phyloP scores from a whole-genome alignment of 2,888 invertebrate species.

The Ecliptopera silaceata region DNA sequence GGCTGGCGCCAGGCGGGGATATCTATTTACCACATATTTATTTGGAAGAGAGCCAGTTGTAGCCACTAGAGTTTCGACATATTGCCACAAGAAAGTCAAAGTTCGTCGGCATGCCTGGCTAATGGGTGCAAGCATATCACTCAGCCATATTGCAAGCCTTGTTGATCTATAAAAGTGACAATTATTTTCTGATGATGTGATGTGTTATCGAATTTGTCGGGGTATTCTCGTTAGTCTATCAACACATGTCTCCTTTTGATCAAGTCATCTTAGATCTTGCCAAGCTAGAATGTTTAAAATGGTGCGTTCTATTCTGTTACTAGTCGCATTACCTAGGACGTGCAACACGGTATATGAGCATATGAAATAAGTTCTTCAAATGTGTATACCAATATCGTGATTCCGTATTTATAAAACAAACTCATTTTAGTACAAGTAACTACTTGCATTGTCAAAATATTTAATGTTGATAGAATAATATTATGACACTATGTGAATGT shows the following conservation, averaged over 20 bases:
- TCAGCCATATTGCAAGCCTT: constrained; percentile 21
- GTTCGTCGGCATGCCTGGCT: constrained; percentile 65
- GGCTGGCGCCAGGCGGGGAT: constrained; percentile 69
- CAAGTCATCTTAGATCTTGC: too few relatives aligned
- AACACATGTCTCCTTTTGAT: neutral
- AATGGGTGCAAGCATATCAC: constrained; percentile 13
- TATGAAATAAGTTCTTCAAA: too few relatives aligned
- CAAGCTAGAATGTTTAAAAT: too few relatives aligned
- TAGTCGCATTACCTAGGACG: too few relatives aligned
- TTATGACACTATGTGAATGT: constrained; percentile 38
- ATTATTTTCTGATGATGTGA: neutral
- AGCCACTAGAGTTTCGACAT: constrained; percentile 59
- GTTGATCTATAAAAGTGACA: neutral
- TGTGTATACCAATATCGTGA: neutral
- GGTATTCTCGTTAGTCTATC: neutral
- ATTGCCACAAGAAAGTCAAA: constrained; percentile 75
- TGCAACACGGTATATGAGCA: too few relatives aligned
- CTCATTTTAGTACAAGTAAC: neutral
- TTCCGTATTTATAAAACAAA: neutral
- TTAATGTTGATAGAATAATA: constrained; percentile 36
- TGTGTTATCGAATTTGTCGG: neutral
- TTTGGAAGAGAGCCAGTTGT: constrained; percentile 69
- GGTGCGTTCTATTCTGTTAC: too few relatives aligned
- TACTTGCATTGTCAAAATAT: constrained; percentile 16
- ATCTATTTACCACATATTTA: constrained; percentile 72